These are phyloP conservation scores for Oxystoma pomonae DNA, from an alignment of 2,888 invertebrate species.

Conservation along the genomic window DNA sequence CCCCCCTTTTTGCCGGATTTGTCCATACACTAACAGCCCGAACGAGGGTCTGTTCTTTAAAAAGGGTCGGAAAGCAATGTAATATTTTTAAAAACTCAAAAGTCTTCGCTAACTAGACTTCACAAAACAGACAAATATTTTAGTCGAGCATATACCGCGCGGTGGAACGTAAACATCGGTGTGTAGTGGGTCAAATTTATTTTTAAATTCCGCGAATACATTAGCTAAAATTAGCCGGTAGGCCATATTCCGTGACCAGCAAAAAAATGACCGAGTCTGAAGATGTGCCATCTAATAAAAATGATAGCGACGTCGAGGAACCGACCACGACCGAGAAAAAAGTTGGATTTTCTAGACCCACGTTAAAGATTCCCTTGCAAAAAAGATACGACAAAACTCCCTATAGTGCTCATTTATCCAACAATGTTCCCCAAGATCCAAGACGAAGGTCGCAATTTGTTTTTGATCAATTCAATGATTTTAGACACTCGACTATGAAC, in stretches of 20 bases:
- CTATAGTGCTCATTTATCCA: slow-evolving; percentile 1
- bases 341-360: not conserved
- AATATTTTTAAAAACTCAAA: no score
- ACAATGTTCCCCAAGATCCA: slow-evolving; percentile 17
- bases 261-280: not conserved
- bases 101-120: not conserved
- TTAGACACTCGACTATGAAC: slow-evolving; percentile 70
- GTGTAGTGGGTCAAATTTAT: not conserved
- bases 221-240: not conserved
- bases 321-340: not conserved
- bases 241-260: not conserved
- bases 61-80: no score
- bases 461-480: slow-evolving; percentile 74
- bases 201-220: not conserved
- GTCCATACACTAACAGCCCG: no score
- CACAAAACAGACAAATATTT: not conserved
- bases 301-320: not conserved
- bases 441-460: slow-evolving; percentile 73
- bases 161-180: not conserved
- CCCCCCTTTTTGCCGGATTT: no score
- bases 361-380: not conserved
- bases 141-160: not conserved
- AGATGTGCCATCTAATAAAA: not conserved
- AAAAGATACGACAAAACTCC: not conserved
- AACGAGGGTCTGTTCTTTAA: no score